Percentiles rank a stretch among this genome's conserved stretches.
phyloP scores from a whole-genome alignment of 2,888 invertebrate genomes.

The Drosophila acutilabella region DNA sequence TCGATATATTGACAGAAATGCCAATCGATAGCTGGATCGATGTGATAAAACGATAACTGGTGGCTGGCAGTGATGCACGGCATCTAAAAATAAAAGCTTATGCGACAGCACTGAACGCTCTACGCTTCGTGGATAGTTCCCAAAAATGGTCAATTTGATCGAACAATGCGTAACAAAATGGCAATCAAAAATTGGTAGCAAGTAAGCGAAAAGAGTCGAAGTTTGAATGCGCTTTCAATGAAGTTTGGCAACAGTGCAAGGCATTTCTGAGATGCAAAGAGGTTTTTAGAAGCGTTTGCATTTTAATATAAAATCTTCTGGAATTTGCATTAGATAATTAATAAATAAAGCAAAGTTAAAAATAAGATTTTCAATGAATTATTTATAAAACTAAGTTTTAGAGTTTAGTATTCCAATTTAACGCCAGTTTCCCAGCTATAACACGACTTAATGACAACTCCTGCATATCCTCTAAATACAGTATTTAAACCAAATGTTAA shows the following conservation, averaged over 20 bases:
- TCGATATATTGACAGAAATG: not conserved
- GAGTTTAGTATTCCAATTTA: too few species aligned
- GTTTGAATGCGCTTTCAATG: conserved; percentile 24
- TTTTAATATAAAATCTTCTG: too few species aligned
- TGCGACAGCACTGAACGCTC: conserved; percentile 26
- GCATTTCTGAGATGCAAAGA: too few species aligned
- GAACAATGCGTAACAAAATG: conserved; percentile 27
- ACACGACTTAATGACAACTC: not conserved
- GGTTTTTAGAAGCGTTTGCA: too few species aligned
- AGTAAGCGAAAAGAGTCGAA: not conserved
- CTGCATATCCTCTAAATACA: conserved; percentile 2
- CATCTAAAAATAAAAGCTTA: conserved; percentile 68
- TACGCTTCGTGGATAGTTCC: conserved; percentile 5
- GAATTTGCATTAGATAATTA: too few species aligned
- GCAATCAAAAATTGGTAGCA: conserved; percentile 14
- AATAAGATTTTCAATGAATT: too few species aligned
- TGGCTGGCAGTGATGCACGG: conserved; percentile 14
- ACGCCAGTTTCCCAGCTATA: not conserved
- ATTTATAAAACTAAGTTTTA: too few species aligned
- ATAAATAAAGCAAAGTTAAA: too few species aligned
- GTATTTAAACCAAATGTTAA: conserved; percentile 16
- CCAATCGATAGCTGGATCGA: conserved; percentile 13
- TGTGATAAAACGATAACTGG: conserved; percentile 17
- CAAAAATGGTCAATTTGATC: conserved; percentile 39
- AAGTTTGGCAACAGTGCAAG: not conserved